Conservation (phyloP, 2,888 invertebrate genomes). For the Caenorhabditis virilis region DNA sequence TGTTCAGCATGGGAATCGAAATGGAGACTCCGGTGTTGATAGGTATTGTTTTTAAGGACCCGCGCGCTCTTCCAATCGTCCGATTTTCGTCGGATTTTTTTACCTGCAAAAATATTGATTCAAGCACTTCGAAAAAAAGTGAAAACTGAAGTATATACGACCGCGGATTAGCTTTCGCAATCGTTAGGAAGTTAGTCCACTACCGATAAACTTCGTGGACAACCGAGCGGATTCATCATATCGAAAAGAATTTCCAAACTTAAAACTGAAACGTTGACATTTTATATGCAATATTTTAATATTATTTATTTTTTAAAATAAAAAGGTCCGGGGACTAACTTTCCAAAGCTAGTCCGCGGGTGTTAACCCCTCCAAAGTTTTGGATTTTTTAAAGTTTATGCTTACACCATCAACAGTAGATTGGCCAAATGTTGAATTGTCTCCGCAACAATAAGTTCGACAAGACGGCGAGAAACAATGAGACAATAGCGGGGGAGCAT, state of each 20-base stretch:
- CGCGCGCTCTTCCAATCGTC: background rate
- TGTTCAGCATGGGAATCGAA: slow-evolving; percentile 54
- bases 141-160: no score
- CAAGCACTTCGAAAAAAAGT: no score
- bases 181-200: no score
- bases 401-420: slow-evolving; percentile 15
- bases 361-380: no score
- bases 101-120: background rate
- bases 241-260: no score
- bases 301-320: no score
- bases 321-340: no score
- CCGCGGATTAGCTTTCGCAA: background rate
- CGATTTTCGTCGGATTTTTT: background rate
- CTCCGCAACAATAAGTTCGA: slow-evolving; percentile 46
- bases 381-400: background rate
- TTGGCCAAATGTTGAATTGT: slow-evolving; percentile 10
- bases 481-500: slow-evolving; percentile 44
- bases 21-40: slow-evolving; percentile 49
- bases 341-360: no score
- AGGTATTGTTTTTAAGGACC: background rate
- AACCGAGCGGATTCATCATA: no score
- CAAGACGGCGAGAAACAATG: slow-evolving; percentile 41
- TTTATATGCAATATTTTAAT: no score
- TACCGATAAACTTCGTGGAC: no score
- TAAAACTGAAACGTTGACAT: no score